A percentile compares a stretch with the other conserved stretches of the same genome.
phyloP scores from a whole-genome alignment of 2,113 vertebrate genomes.

The Eretmochelys imbricata region DNA sequence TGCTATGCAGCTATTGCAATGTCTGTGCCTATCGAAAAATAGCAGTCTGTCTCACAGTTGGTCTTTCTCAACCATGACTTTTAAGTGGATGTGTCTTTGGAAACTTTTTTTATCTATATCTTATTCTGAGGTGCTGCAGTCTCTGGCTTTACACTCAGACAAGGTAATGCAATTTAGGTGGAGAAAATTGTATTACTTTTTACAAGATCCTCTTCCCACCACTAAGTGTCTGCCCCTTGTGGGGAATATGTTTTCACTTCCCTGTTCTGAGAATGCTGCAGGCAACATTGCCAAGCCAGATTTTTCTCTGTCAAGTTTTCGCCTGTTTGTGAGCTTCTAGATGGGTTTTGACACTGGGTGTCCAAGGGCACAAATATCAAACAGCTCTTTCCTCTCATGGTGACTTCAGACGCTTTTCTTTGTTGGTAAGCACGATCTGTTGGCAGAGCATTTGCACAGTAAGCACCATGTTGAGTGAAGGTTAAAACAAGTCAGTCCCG shows the following conservation, averaged over 20 bases:
- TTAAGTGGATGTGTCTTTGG: constrained; percentile 32
- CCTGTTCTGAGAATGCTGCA: constrained; percentile 24
- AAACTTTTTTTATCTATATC: constrained; percentile 48
- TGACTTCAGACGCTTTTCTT: neutral
- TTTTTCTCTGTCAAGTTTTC: constrained; percentile 54
- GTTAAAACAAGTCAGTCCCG: constrained; percentile 40
- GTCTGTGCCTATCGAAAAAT: constrained; percentile 52
- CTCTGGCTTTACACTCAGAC: neutral
- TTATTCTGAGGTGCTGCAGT: neutral
- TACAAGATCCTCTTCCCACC: constrained; percentile 29
- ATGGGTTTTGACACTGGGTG: neutral
- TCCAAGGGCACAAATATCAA: constrained; percentile 42
- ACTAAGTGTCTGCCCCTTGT: constrained; percentile 27
- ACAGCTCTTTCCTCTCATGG: neutral
- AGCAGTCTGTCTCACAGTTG: constrained; percentile 21
- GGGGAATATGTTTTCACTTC: constrained; percentile 51
- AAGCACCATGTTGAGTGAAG: neutral
- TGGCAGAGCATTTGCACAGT: constrained; percentile 34
- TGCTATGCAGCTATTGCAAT: constrained; percentile 3
- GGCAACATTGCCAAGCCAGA: constrained; percentile 10
- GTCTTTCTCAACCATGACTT: constrained; percentile 25
- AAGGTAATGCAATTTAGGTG: constrained; percentile 35
- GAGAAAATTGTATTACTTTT: constrained; percentile 40
- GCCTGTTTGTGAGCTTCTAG: constrained; percentile 33
- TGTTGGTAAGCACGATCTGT: neutral